Percentiles rank a stretch among this genome's conserved stretches.
phyloP scores from a whole-genome alignment of 2,888 invertebrate species.

The Didymodactylos carnosus region DNA sequence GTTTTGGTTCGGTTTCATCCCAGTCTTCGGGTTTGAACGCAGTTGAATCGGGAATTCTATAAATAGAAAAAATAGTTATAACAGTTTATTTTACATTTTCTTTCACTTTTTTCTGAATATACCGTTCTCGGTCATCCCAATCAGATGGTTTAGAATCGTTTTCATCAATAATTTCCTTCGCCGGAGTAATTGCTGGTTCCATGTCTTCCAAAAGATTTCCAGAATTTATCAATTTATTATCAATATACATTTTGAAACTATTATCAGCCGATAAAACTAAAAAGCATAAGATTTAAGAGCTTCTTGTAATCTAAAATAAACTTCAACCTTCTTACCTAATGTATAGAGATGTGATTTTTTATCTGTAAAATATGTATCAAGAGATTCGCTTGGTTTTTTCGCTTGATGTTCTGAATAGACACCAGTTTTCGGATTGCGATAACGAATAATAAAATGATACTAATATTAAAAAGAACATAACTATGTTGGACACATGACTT shows the following conservation, averaged over 20 bases:
- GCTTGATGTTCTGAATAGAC: constrained; percentile 79
- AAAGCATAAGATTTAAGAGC: constrained; percentile 16
- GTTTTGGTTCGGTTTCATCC: constrained; percentile 79
- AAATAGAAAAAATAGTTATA: constrained; percentile 19
- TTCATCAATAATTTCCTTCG: constrained; percentile 77
- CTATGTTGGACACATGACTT: constrained; percentile 98
- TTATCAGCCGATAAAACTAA: constrained; percentile 55
- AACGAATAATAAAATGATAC: constrained; percentile 70
- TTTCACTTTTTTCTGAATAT: constrained; percentile 24
- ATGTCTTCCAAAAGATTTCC: constrained; percentile 73
- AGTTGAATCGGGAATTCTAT: constrained; percentile 57
- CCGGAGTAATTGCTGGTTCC: constrained; percentile 78
- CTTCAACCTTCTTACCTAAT: constrained; percentile 34
- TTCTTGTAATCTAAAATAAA: not conserved
- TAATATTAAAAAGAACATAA: constrained; percentile 91
- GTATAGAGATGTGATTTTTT: constrained; percentile 73
- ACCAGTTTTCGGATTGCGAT: constrained; percentile 76
- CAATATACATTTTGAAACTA: constrained; percentile 57
- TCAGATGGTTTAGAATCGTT: constrained; percentile 57
- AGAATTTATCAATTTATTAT: constrained; percentile 56
- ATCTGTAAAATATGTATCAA: constrained; percentile 51
- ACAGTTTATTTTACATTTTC: not conserved
- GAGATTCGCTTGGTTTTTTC: constrained; percentile 55
- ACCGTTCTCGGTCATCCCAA: constrained; percentile 81
- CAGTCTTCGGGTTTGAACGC: constrained; percentile 58